phyloP scores from a whole-genome alignment of 2,113 vertebrate species.

The Lophotis ruficrista region DNA sequence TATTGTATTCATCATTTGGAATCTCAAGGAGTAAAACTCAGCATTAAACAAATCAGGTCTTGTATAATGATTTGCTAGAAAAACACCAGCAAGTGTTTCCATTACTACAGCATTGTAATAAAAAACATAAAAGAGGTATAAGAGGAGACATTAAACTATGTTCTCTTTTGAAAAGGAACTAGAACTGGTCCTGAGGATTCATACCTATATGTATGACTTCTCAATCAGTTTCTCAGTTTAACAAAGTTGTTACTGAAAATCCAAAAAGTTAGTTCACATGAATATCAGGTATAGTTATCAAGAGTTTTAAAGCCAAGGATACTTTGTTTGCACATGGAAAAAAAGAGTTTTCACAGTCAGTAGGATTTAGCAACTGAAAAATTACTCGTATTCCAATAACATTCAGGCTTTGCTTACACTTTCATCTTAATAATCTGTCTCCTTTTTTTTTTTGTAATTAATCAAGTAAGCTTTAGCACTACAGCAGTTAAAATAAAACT shows the following conservation, averaged over 20 bases:
- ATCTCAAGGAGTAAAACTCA: not conserved
- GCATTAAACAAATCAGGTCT: not conserved
- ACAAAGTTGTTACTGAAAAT: not conserved
- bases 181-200: not conserved
- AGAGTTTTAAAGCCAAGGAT: not conserved
- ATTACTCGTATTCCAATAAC: not conserved
- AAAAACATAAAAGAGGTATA: not conserved
- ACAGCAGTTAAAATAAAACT: slow-evolving; percentile 8
- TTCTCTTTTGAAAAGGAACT: not conserved
- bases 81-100: not conserved
- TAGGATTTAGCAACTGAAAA: not conserved
- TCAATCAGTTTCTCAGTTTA: not conserved
- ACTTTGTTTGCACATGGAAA: not conserved
- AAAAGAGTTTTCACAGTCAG: not conserved
- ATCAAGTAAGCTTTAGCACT: not conserved
- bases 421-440: not conserved
- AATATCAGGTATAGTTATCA: not conserved
- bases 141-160: not conserved
- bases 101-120: not conserved
- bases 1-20: not conserved
- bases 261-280: not conserved
- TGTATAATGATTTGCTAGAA: not conserved
- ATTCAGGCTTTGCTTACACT: not conserved
- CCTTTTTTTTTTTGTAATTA: not conserved
- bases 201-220: not conserved